Conservation (phyloP, 1,140 invertebrate genomes). For the Drosophila carrolli region DNA sequence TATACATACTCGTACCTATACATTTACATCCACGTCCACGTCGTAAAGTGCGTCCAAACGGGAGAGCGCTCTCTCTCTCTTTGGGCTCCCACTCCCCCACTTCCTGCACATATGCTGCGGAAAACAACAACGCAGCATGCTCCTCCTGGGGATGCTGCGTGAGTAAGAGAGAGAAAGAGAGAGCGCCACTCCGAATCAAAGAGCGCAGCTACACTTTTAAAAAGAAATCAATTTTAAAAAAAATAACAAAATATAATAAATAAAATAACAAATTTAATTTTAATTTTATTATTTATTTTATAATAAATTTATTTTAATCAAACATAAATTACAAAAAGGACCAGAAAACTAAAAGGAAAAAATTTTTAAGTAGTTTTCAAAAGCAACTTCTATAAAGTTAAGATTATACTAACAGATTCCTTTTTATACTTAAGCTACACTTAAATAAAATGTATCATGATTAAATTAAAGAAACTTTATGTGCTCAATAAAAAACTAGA, state of each 20-base stretch:
- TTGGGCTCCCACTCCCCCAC: conserved; percentile 36
- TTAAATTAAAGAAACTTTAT: no score
- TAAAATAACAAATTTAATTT: no score
- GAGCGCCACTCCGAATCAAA: conserved; percentile 27
- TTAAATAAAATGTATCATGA: no score
- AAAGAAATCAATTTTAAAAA: background rate
- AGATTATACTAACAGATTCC: no score
- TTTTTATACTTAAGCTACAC: no score
- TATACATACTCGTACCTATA: conserved; percentile 30
- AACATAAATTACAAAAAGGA: no score
- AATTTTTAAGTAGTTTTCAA: no score
- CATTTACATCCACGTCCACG: conserved; percentile 43
- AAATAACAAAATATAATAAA: background rate
- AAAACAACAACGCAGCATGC: conserved; percentile 42
- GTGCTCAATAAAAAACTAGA: no score
- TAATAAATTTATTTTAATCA: no score
- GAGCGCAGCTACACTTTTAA: conserved; percentile 12
- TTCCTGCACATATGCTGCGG: conserved; percentile 71
- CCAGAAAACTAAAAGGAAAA: no score
- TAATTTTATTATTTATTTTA: no score
- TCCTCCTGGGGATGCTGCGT: conserved; percentile 68
- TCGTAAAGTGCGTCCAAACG: conserved; percentile 63
- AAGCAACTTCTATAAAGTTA: no score
- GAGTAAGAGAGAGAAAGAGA: conserved; percentile 28
- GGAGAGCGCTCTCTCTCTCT: conserved; percentile 27